Percentiles rank a stretch among this genome's conserved stretches.
Conservation (phyloP, 2,888 invertebrate species). For the Tinea trinotella region DNA sequence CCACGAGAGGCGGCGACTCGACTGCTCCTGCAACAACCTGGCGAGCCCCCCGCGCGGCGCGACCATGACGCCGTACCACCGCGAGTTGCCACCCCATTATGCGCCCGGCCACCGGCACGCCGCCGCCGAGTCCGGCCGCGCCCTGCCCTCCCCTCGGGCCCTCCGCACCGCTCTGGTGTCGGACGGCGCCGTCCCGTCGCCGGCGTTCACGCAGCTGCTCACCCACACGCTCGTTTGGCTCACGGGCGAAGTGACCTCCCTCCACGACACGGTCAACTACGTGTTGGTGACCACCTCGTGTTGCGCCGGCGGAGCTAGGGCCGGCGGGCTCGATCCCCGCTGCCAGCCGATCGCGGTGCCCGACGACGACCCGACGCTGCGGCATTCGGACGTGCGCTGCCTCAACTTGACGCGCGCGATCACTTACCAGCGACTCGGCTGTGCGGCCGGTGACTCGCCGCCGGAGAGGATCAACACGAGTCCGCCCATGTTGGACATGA, state of each 20-base stretch:
- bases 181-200: slow-evolving; percentile 20
- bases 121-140: background rate
- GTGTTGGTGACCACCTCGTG: slow-evolving; percentile 23
- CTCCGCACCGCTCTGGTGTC: slow-evolving; percentile 19
- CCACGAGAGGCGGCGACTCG: slow-evolving; percentile 24
- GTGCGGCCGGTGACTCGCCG: slow-evolving; percentile 28
- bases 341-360: slow-evolving; percentile 35
- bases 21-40: slow-evolving; percentile 28
- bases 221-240: slow-evolving; percentile 21
- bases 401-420: slow-evolving; percentile 37
- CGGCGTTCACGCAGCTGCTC: slow-evolving; percentile 20
- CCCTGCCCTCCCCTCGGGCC: slow-evolving; percentile 11
- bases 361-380: slow-evolving; percentile 33
- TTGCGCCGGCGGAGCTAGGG: slow-evolving; percentile 14
- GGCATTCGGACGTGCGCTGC: slow-evolving; percentile 33
- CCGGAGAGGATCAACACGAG: slow-evolving; percentile 35
- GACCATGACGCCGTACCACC: slow-evolving; percentile 24
- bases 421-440: slow-evolving; percentile 37
- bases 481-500: slow-evolving; percentile 35
- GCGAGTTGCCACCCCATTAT: slow-evolving; percentile 19
- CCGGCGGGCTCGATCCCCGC: slow-evolving; percentile 24
- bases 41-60: slow-evolving; percentile 25
- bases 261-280: slow-evolving; percentile 26
- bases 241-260: slow-evolving; percentile 23
- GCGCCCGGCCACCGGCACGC: background rate